Percentiles rank a stretch among this genome's conserved stretches.
Evolutionary conservation across 2,888 invertebrate genomes (phyloP).

Genomic region (Callyntrura sp.): DNA sequence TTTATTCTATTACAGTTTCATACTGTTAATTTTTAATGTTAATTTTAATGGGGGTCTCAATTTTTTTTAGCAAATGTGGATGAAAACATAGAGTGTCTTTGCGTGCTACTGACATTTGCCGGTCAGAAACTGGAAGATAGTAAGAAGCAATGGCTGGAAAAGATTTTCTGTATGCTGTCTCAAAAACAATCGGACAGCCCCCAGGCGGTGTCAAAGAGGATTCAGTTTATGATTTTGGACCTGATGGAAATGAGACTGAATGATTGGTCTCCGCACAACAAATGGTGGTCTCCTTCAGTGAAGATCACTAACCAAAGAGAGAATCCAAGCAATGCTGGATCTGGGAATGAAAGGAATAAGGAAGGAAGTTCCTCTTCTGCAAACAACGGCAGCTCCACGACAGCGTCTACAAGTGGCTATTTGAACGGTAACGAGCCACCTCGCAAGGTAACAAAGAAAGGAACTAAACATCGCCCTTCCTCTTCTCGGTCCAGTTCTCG

Average conservation of each 20-base stretch:
- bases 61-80: conserved; percentile 80
- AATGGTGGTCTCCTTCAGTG: conserved; percentile 83
- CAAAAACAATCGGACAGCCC: conserved; percentile 75
- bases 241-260: conserved; percentile 82
- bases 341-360: conserved; percentile 53
- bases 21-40: conserved; percentile 16
- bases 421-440: conserved; percentile 55
- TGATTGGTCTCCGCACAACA: conserved; percentile 83
- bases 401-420: conserved; percentile 50
- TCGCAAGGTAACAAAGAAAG: conserved; percentile 64
- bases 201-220: conserved; percentile 80
- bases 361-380: neutral
- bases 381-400: neutral
- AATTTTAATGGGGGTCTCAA: conserved; percentile 9
- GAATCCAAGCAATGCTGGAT: neutral
- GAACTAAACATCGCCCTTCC: conserved; percentile 54
- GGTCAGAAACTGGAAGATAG: conserved; percentile 80
- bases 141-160: conserved; percentile 79
- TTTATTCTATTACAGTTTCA: too few species aligned
- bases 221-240: conserved; percentile 83
- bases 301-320: conserved; percentile 64
- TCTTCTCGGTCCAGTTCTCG: conserved; percentile 70
- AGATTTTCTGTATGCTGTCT: conserved; percentile 70
- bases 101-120: conserved; percentile 82
- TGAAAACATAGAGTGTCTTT: conserved; percentile 82